phyloP scores from a whole-genome alignment of 2,888 invertebrate species.

The Dasysyrphus albostriatus region DNA sequence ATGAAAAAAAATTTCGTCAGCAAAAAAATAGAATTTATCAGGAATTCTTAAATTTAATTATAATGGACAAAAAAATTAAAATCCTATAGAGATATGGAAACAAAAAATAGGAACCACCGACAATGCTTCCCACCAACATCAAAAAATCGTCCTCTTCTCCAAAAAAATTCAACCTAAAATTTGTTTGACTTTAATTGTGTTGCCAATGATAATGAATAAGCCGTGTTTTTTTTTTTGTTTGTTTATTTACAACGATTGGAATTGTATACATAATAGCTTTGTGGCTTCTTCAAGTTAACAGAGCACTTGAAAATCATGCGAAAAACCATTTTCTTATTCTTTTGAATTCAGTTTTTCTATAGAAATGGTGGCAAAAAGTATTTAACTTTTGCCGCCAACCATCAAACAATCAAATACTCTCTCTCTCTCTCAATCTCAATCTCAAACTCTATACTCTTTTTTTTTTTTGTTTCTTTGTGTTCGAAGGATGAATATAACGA shows the following conservation, averaged over 20 bases:
- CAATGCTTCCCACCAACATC: neutral
- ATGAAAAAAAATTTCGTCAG: neutral
- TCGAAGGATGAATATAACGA: slow-evolving; percentile 38
- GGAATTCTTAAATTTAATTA: neutral
- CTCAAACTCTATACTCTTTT: neutral
- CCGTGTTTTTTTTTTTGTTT: neutral
- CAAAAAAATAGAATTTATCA: neutral
- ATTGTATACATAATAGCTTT: slow-evolving; percentile 16
- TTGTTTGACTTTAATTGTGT: slow-evolving; percentile 17
- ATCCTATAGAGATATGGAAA: neutral
- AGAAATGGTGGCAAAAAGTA: slow-evolving; percentile 50
- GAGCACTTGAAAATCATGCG: slow-evolving; percentile 37
- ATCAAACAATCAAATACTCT: slow-evolving; percentile 51
- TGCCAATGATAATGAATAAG: slow-evolving; percentile 5
- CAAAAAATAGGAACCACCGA: neutral
- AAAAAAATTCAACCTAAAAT: neutral
- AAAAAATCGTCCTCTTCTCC: neutral
- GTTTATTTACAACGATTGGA: slow-evolving; percentile 19
- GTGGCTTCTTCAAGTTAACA: slow-evolving; percentile 47
- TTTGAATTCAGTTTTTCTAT: slow-evolving; percentile 45
- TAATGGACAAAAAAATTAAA: neutral
- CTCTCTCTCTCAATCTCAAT: neutral
- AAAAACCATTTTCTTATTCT: slow-evolving; percentile 50
- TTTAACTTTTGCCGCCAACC: slow-evolving; percentile 64
- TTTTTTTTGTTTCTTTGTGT: neutral